Percentiles rank a stretch among this genome's conserved stretches.
Evolutionary conservation across 1,140 invertebrate genomes (phyloP).

Genomic region (Nebria ingens): DNA sequence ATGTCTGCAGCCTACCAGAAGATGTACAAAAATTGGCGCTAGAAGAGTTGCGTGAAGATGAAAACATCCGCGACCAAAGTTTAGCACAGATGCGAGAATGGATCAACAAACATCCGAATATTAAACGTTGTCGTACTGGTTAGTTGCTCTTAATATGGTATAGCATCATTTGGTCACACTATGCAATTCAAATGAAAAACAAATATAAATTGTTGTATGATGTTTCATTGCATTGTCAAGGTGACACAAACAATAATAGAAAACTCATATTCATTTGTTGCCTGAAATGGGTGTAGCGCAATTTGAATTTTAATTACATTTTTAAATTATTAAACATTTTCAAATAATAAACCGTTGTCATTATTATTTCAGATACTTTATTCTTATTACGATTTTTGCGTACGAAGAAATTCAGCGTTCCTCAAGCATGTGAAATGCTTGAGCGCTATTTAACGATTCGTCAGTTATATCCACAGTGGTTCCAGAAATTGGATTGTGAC

Average conservation of each 20-base stretch:
- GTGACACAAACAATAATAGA: background rate
- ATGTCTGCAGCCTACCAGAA: constrained; percentile 29
- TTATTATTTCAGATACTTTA: constrained; percentile 44
- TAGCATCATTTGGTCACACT: too few relatives aligned
- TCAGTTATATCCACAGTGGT: constrained; percentile 73
- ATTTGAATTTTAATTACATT: background rate
- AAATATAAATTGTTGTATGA: background rate
- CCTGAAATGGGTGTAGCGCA: too few relatives aligned
- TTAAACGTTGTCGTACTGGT: constrained; percentile 63
- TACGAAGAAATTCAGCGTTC: constrained; percentile 77
- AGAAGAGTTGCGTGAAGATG: constrained; percentile 61
- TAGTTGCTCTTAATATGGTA: too few relatives aligned
- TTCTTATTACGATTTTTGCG: constrained; percentile 76
- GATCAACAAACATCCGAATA: constrained; percentile 63
- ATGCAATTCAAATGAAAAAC: too few relatives aligned
- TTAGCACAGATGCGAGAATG: constrained; percentile 63
- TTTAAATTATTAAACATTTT: background rate
- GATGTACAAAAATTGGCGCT: constrained; percentile 47
- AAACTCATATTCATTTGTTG: background rate
- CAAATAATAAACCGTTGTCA: background rate
- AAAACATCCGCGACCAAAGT: constrained; percentile 52
- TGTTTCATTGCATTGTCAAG: constrained; percentile 1
- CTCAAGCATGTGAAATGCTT: constrained; percentile 72
- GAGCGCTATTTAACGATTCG: constrained; percentile 74
- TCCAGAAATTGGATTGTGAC: constrained; percentile 60